Base-by-base conservation (phyloP, 37 sponge, comb jelly and placozoan genomes). In the Spongia lamella region DNA sequence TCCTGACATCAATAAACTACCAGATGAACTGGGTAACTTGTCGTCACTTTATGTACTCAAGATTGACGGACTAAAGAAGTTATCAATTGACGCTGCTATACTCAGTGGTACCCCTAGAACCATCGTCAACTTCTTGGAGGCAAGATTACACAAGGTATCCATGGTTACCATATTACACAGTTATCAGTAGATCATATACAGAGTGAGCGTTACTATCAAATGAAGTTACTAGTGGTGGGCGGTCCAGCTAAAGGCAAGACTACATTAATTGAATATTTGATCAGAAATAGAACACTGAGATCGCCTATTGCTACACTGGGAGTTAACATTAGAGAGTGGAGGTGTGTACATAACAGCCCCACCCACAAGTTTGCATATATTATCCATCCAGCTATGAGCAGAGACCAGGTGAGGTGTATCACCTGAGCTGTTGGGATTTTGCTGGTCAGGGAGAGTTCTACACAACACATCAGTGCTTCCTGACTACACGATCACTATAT, bases 381-480 rank as follows among this genome's bases (percentile, higher is more conserved):
- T n/a, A n/a, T n/a, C n/a, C n/a, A n/a, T n/a, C n/a, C n/a, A 68
- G 73, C 57, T 82, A 82, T 40, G 57, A 53, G 47, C 75, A 82
- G 22, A 6, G 60, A 38, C 73, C 38, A n/a, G 31, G 58, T 30
- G 70, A 52, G 40, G 58, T n/a, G 29, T 89, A 89, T 38, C 51
- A 77, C 34, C 58, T 89, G 65, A 89, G 51, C 76, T 89, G 89
- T 68, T 92, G 93, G 93, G 93, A 92, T 74, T 88, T 92, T 77
- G 93, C 88, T 30, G 93, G 93, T n/a, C 88, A 88, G 56, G 78
- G 85, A 75, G 92, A 92, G 84, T 92, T 86, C 82, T 92, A 92
- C 77, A 69, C 79, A 38, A 87, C 88, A 0, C 88, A 92, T 38
- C 93, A 92, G 82, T 92, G 93, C 54, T 88, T 92, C 76, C 78